Evolutionary conservation across 2,888 invertebrate genomes (phyloP).

Genomic region (Lasioglossum calceatum): DNA sequence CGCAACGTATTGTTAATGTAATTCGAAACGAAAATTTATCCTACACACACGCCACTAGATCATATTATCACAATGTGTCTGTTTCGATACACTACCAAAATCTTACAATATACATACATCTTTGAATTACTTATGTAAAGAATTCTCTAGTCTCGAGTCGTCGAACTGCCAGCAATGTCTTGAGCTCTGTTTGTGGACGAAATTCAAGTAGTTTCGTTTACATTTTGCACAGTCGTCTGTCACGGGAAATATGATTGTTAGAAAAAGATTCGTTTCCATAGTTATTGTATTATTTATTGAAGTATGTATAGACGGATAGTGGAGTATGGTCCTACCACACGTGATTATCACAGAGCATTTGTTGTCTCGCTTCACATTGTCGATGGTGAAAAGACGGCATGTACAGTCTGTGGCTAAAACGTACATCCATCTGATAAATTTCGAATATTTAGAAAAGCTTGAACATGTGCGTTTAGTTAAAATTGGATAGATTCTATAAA

Average conservation of each 20-base stretch:
- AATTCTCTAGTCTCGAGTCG: slow-evolving; percentile 46
- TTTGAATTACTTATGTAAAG: slow-evolving; percentile 33
- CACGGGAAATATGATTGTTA: background rate
- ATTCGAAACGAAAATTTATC: slow-evolving; percentile 17
- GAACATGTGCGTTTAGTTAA: background rate
- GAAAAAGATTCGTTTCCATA: slow-evolving; percentile 3
- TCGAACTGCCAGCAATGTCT: slow-evolving; percentile 17
- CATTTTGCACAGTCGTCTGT: slow-evolving; percentile 17
- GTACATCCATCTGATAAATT: background rate
- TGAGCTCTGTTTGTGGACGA: slow-evolving; percentile 22
- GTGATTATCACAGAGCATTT: slow-evolving; percentile 2
- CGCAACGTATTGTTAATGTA: slow-evolving; percentile 34
- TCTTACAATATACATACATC: slow-evolving; percentile 19
- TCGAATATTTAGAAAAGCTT: background rate
- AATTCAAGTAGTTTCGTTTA: slow-evolving; percentile 8
- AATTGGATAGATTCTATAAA: background rate
- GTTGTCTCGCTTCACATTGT: slow-evolving; percentile 1
- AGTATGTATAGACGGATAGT: slow-evolving; percentile 8
- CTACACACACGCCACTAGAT: slow-evolving; percentile 8
- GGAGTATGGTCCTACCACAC: background rate
- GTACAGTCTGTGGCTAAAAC: background rate
- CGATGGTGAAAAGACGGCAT: slow-evolving; percentile 10
- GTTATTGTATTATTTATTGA: slow-evolving; percentile 27
- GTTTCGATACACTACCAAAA: slow-evolving; percentile 34
- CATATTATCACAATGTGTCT: slow-evolving; percentile 26